Conservation (phyloP, 2,888 invertebrate species). For the Pachymerium ferrugineum region DNA sequence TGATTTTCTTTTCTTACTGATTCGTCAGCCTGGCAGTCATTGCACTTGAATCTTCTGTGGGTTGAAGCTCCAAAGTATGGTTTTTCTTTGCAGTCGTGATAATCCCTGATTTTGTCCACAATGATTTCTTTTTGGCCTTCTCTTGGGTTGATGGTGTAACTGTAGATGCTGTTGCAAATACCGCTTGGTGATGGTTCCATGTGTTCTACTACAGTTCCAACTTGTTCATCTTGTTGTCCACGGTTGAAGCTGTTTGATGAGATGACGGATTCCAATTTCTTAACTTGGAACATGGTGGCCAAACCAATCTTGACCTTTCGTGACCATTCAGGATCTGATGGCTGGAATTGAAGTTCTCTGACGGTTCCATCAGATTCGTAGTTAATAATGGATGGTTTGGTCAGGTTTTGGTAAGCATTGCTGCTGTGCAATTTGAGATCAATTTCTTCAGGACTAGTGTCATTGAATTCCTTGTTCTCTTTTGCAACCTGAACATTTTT, state of each 20-base stretch:
- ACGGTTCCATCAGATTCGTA: not conserved
- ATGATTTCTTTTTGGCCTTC: not conserved
- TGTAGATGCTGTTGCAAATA: not conserved
- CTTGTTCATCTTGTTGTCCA: not conserved
- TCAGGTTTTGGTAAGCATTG: not conserved
- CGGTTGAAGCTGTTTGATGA: not conserved
- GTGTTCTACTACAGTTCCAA: not conserved
- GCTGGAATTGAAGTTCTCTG: not conserved
- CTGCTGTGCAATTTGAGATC: not conserved
- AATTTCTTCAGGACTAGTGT: not conserved
- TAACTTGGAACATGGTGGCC: not conserved
- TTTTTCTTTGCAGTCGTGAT: not conserved
- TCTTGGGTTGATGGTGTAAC: too few relatives aligned
- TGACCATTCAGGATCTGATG: not conserved
- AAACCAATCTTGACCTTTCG: not conserved
- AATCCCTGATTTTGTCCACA: not conserved
- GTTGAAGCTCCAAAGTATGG: not conserved
- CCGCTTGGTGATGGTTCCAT: not conserved
- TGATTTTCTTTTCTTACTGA: not conserved
- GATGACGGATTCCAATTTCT: not conserved
- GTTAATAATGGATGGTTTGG: not conserved
- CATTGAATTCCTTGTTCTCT: not conserved
- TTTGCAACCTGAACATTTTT: not conserved
- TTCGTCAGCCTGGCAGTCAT: not conserved
- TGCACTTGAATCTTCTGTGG: not conserved